Evolutionary conservation across 2,888 invertebrate genomes (phyloP).

Genomic region (Melanargia galathea): DNA sequence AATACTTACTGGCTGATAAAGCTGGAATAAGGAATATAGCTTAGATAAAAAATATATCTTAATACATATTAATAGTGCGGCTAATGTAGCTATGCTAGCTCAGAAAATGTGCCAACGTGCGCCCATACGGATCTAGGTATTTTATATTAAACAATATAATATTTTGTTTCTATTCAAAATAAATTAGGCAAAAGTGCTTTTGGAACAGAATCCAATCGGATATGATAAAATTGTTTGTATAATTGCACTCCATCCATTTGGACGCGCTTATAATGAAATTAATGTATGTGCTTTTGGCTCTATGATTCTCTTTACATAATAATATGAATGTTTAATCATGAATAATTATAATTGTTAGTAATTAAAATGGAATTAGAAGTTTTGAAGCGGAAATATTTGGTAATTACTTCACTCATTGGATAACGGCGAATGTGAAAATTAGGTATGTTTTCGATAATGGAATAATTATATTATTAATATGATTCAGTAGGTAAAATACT

Average conservation of each 20-base stretch:
- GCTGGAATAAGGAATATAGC: no score
- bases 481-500: background rate
- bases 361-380: slow-evolving; percentile 7
- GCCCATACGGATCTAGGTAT: background rate
- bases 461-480: background rate
- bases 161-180: background rate
- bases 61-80: background rate
- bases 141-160: background rate
- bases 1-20: no score
- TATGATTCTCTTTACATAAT: background rate
- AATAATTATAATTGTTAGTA: background rate
- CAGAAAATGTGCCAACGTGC: no score
- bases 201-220: background rate
- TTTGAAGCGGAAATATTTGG: background rate
- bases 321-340: background rate
- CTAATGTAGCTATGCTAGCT: no score
- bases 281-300: background rate
- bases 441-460: background rate
- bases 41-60: no score
- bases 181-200: background rate
- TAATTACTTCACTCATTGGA: background rate
- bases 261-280: background rate
- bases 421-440: background rate
- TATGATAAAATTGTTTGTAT: background rate
- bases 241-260: slow-evolving; percentile 3